Base-by-base conservation (phyloP, 1,140 invertebrate species). In the Aradophagus sp. region DNA sequence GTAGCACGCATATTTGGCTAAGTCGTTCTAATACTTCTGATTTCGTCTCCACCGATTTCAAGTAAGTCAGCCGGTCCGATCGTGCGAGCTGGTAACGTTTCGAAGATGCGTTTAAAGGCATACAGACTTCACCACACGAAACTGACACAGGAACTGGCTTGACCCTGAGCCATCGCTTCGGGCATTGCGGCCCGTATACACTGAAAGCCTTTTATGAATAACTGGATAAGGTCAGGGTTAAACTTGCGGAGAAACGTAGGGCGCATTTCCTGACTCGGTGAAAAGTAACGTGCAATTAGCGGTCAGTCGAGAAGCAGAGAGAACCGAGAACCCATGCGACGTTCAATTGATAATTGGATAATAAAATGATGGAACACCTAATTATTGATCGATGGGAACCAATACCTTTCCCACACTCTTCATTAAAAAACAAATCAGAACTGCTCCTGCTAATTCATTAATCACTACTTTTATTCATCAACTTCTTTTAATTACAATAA, bases 191-290 rank as follows among this genome's bases (percentile, higher is more conserved):
- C 17, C 34, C 26, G 66, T 47, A 55, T 20, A 62, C 59, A 67
- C 32, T 63, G 48, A 74, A 61, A 68, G 39, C 65, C 32, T 48
- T 62, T 70, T 56, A 52, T 52, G 27, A 77, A 63, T 73, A 58
- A 69, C 32, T 53, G 66, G 48, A 71, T 78, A 79, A 79, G 76
- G 77, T 79, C 78, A 80, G 62, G 74, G 74, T 69, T 74, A 61
- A 72, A 32, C 50, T 61, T 42, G 16, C 15, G 14, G 32, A 48
- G 59, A 56, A 70, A 70, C 31, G 56, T 45, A 17, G 11, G 15
- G 17, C 38, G 41, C 10, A 62, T 50, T 66, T 52, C 58, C 35
- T n/a, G 29, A 53, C 4, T 32, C 50, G 26, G 8, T n/a, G 27
- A 53, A 53, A 47, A 53, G 41, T 26, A 61, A 48, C 35, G 17